Conservation (phyloP, 2,888 invertebrate genomes). For the Ochropleura leucogaster region DNA sequence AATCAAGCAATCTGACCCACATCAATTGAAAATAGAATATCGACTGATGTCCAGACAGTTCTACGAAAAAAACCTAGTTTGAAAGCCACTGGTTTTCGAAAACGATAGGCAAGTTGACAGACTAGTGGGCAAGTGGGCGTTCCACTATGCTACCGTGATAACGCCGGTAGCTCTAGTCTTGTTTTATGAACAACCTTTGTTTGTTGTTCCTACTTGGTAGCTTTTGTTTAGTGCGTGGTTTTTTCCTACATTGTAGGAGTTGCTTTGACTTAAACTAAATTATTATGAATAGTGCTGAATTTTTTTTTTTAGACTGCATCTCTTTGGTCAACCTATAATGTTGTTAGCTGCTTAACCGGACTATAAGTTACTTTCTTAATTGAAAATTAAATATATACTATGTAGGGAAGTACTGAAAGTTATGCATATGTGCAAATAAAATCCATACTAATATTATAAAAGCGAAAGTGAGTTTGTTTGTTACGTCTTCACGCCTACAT, state of each 20-base stretch:
- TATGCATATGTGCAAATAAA: too few relatives aligned
- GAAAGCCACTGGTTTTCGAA: constrained; percentile 32
- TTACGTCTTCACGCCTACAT: too few relatives aligned
- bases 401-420: too few relatives aligned
- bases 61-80: constrained; percentile 20
- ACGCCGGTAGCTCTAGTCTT: constrained; percentile 58
- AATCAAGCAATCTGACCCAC: background rate
- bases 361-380: too few relatives aligned
- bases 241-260: background rate
- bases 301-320: too few relatives aligned
- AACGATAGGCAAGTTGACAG: constrained; percentile 42
- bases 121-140: constrained; percentile 58
- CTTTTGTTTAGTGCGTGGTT: constrained; percentile 3
- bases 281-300: too few relatives aligned
- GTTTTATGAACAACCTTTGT: constrained; percentile 59
- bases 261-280: background rate
- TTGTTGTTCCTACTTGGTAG: constrained; percentile 45
- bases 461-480: too few relatives aligned
- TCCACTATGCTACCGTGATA: constrained; percentile 63
- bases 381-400: too few relatives aligned
- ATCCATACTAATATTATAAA: too few relatives aligned
- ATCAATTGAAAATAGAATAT: background rate
- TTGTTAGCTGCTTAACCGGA: too few relatives aligned
- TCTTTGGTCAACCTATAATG: too few relatives aligned
- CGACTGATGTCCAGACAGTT: background rate